Base-by-base conservation (phyloP, 1,140 invertebrate species). In the Zeugodacus cucurbitae region DNA sequence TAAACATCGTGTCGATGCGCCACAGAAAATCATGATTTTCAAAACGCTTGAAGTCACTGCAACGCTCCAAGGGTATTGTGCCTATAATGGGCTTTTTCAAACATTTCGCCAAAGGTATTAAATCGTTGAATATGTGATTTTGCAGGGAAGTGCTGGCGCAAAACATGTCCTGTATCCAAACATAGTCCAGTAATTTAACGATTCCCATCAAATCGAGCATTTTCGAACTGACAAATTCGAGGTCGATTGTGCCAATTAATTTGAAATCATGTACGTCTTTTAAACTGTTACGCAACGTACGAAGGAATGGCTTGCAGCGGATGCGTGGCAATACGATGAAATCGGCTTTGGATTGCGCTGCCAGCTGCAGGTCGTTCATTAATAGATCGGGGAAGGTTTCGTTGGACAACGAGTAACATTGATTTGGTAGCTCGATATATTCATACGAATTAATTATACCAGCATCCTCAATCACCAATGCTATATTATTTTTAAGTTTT, bases 141-240 rank as follows among this genome's bases (percentile, higher is more conserved):
- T 92, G 90, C 7, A 93, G 88, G 32, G 90, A 91, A 64, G 89
- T 90, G 44, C 82, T 90, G 0, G 90, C 89, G 82, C 74, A 89
- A n/a, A 91, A 93, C 89, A 92, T 90, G 86, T 93, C 91, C 4
- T 91, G 92, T 89, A 93, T 91, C 92, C 91, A 93, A n/a, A 93
- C 85, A 58, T 90, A 93, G 82, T 93, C 92, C 37, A 93, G 62
- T 32, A 91, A 67, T 87, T 92, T 93, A 6, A 93, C 91, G 11
- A 93, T 91, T 6, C 90, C 91, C 59, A 92, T 62, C 8, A 93
- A 85, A 89, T 93, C 92, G 17, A 92, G 87, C 92, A 93, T 93
- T 70, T 93, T 93, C 14, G 41, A 89, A 8, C 91, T 89, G n/a
- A 93, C 87, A 88, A 91, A 92, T 70, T 93, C 92, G 22, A 93